phyloP scores from a whole-genome alignment of 2,113 vertebrate species.

The Callospermophilus lateralis region DNA sequence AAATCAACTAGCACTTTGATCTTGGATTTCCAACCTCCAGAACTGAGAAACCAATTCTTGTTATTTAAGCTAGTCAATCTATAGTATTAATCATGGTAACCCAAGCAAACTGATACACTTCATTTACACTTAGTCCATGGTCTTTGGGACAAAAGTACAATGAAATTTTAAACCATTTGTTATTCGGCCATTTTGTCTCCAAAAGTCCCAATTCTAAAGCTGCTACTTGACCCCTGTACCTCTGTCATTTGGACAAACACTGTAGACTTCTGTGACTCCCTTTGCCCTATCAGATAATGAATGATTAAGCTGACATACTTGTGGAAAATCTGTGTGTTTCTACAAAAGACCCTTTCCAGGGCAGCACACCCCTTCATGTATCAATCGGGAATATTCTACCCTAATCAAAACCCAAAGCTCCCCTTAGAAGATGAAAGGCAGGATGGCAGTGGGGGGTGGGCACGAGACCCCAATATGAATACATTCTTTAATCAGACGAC shows the following conservation, averaged over 20 bases:
- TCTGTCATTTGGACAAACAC: not conserved
- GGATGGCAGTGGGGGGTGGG: not conserved
- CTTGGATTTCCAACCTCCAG: not conserved
- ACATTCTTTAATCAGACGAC: not conserved
- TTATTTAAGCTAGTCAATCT: not conserved
- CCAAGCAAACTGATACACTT: not conserved
- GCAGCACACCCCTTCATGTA: constrained; percentile 22
- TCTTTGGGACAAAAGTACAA: not conserved
- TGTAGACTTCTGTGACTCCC: accelerated
- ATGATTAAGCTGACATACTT: accelerated
- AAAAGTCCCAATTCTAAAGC: not conserved
- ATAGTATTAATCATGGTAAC: not conserved
- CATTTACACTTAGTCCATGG: not conserved
- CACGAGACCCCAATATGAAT: not conserved
- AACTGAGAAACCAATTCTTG: not conserved
- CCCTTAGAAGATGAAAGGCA: constrained; percentile 32
- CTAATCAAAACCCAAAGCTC: constrained; percentile 27
- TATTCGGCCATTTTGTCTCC: not conserved
- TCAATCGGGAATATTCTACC: constrained; percentile 35
- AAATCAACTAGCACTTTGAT: not conserved
- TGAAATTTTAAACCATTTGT: not conserved
- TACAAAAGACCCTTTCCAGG: not conserved
- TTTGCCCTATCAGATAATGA: not conserved
- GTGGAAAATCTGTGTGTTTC: not conserved
- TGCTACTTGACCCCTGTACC: not conserved